Base-by-base conservation (phyloP, 2,797 vertebrate species). In the Lemur catta region DNA sequence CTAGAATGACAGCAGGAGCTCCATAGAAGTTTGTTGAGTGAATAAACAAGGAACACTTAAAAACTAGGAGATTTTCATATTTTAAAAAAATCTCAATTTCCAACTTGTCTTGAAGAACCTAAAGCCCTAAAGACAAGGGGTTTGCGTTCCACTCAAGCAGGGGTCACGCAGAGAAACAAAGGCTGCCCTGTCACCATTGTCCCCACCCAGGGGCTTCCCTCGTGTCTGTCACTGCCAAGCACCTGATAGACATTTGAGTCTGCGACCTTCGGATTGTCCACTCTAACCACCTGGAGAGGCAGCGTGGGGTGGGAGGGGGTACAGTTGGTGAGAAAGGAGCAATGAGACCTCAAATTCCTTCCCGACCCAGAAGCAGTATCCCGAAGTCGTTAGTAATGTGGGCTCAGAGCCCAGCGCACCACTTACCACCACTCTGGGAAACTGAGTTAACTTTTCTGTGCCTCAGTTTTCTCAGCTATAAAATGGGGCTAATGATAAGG, bases 291-390 rank as follows among this genome's bases (percentile, higher is more conserved):
- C 6, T 6, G 24, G 43, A 74, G 38, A 52, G 38, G 35, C 41
- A n/a, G 11, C 17, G 0, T 15, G 15, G 41, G 13, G 13, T 18
- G 18, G 13, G 2, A 38, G 12, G 43, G 38, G 33, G 24, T 1
- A 22, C 33, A 2, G 8, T 3, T 52, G 30, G 17, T 4, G 52
- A 91, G 86, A 46, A 35, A 85, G 57, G 41, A 92, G 38, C 67
- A 30, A 2, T 0, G 22, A 9, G 24, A 30, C 67, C 57, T 50
- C 52, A 20, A 8, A 10, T 35, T 22, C 33, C 57, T 12, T 46
- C 30, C 67, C 46, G 43, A 24, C n/a, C 55, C 61, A 15, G 61
- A 81, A 84, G 55, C 52, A 9, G 52, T 35, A 10, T 50, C 71
- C 43, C 30, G 26, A 26, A 14, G 24, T 28, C 38, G 4, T 84